A percentile compares a stretch with the other conserved stretches of the same genome.
Evolutionary conservation across 2,113 vertebrate species (phyloP).

Genomic region (Vireo altiloquus): DNA sequence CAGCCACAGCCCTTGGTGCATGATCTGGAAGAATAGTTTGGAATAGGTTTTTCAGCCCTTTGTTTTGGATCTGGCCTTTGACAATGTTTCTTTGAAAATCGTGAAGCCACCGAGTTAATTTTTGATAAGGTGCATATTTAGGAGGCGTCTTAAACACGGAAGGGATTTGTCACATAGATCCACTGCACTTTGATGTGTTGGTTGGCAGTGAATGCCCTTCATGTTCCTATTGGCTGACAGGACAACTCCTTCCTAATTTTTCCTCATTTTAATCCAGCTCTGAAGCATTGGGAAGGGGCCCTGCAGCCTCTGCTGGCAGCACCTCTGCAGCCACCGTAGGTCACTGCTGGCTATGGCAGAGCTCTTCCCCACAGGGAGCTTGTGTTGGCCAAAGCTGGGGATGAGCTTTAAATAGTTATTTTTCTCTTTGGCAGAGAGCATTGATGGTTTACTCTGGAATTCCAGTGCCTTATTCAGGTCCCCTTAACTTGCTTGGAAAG

Average conservation of each 20-base stretch:
- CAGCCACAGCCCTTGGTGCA: background rate
- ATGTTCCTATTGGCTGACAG: background rate
- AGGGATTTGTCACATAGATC: background rate
- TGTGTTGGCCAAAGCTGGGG: background rate
- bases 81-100: background rate
- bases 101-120: background rate
- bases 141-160: background rate
- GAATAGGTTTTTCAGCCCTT: background rate
- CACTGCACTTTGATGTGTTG: background rate
- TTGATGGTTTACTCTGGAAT: background rate
- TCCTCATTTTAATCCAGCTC: background rate
- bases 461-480: background rate
- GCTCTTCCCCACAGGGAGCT: background rate
- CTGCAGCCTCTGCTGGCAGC: background rate
- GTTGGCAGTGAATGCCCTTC: background rate
- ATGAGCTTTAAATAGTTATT: background rate
- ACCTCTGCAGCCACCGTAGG: background rate
- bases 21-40: background rate
- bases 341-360: background rate
- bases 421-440: background rate
- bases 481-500: background rate
- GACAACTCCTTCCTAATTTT: background rate
- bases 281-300: background rate
- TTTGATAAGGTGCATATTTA: background rate
- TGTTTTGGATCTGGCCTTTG: background rate